phyloP scores from a whole-genome alignment of 2,797 vertebrate genomes.

The Tapirus indicus region DNA sequence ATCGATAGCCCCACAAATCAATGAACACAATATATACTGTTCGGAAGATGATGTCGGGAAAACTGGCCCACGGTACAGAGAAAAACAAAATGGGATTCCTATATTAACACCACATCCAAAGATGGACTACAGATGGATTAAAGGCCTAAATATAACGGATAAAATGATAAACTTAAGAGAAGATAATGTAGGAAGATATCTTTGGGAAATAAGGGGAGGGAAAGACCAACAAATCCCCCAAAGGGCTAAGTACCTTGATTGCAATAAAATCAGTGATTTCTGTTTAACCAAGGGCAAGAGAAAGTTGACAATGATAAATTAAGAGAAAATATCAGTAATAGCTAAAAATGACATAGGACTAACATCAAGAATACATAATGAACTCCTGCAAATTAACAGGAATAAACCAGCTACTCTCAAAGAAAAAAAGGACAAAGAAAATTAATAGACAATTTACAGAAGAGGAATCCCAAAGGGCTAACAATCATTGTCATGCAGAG shows the following conservation, averaged over 20 bases:
- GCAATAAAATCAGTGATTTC: conserved; percentile 52
- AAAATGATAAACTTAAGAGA: conserved; percentile 42
- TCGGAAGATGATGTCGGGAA: not conserved
- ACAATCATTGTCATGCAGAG: not conserved
- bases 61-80: not conserved
- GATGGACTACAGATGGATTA: not conserved
- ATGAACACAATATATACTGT: not conserved
- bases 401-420: conserved; percentile 19
- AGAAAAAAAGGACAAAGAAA: not conserved
- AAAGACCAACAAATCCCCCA: not conserved
- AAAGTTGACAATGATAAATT: conserved; percentile 6
- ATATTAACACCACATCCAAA: not conserved
- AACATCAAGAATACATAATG: not conserved
- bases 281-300: not conserved
- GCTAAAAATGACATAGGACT: not conserved
- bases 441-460: not conserved
- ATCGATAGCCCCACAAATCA: not conserved
- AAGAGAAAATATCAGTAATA: not conserved
- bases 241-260: conserved; percentile 4
- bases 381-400: not conserved
- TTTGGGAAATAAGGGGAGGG: not conserved
- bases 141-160: conserved; percentile 38
- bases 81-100: conserved; percentile 41
- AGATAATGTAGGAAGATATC: not conserved
- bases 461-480: conserved; percentile 39